phyloP scores from a whole-genome alignment of 1,140 invertebrate species.

The Rhopalosiphum maidis region DNA sequence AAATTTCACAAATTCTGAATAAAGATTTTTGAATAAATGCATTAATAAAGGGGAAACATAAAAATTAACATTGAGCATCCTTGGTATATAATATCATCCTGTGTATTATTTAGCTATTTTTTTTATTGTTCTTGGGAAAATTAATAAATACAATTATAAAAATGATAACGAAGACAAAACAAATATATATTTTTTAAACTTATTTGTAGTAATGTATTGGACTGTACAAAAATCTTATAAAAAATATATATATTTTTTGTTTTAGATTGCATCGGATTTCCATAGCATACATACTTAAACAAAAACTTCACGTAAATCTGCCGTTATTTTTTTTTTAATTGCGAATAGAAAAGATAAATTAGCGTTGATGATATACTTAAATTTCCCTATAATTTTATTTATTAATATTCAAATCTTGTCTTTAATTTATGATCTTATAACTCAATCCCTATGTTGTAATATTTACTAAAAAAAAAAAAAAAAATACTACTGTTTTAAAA shows the following conservation, averaged over 20 bases:
- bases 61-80: no score
- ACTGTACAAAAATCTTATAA: no score
- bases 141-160: not conserved
- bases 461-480: not conserved
- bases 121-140: not conserved
- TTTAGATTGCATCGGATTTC: not conserved
- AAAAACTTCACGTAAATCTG: not conserved
- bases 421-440: not conserved
- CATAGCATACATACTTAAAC: not conserved
- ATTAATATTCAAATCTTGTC: not conserved
- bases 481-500: not conserved
- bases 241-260: not conserved
- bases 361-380: not conserved
- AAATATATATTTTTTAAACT: not conserved
- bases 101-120: not conserved
- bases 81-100: not conserved
- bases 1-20: no score
- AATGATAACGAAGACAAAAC: not conserved
- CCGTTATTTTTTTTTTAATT: not conserved
- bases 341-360: not conserved
- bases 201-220: not conserved
- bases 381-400: not conserved
- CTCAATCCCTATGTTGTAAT: not conserved
- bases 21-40: no score
- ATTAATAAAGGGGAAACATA: no score